These are phyloP conservation scores for Holothuria leucospilota DNA, from an alignment of 53 echinoderm and acorn worm species.

Conservation along the genomic window DNA sequence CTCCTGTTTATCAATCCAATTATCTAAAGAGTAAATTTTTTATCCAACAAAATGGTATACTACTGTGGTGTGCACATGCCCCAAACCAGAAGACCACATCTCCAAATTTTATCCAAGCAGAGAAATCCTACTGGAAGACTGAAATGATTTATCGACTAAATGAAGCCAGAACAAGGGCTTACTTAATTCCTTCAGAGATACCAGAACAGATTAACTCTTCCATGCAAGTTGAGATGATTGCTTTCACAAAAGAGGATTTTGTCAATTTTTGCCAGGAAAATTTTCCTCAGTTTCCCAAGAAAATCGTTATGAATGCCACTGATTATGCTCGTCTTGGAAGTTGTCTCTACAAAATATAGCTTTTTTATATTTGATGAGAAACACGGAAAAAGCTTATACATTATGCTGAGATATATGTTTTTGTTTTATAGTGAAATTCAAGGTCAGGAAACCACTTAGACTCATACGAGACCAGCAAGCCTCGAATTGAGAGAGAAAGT, in stretches of 20 bases:
- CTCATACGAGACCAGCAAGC: too few species aligned
- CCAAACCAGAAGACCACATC: not conserved
- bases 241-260: not conserved
- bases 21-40: conserved; percentile 37
- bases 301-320: not conserved
- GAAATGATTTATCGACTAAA: conserved; percentile 1
- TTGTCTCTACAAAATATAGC: too few species aligned
- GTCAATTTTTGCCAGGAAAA: not conserved
- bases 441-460: too few species aligned
- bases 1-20: conserved; percentile 44
- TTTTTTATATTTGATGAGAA: too few species aligned
- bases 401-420: too few species aligned
- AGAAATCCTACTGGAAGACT: not conserved
- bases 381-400: too few species aligned
- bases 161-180: not conserved
- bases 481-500: too few species aligned
- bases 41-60: not conserved
- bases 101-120: not conserved
- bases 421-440: too few species aligned
- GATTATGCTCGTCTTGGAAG: not conserved
- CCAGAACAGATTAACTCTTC: too few species aligned
- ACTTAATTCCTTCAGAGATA: not conserved
- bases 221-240: not conserved
- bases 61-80: not conserved
- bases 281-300: not conserved